These are phyloP conservation scores for Leucosticte australis DNA, from an alignment of 2,113 vertebrate species.

Conservation along the genomic window DNA sequence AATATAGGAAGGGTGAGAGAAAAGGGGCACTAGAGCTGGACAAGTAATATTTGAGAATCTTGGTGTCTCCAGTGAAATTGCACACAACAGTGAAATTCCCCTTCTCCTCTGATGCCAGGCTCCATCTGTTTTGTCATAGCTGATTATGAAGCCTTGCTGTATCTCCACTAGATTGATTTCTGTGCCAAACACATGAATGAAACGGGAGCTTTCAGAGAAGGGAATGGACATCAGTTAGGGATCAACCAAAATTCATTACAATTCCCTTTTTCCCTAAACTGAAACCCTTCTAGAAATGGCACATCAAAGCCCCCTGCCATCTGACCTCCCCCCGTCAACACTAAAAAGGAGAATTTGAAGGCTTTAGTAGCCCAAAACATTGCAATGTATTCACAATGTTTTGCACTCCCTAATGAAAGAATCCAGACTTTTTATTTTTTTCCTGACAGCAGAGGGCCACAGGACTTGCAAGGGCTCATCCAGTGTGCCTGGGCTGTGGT, in stretches of 20 bases:
- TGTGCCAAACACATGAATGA: background rate
- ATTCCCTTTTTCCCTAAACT: background rate
- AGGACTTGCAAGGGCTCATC: accelerated
- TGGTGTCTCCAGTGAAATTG: background rate
- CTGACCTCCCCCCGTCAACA: background rate
- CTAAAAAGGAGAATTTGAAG: background rate
- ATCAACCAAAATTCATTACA: slow-evolving; percentile 2
- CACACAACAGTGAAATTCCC: background rate
- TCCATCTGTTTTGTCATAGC: background rate
- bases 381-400: background rate
- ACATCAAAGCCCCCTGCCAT: background rate
- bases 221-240: background rate
- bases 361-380: background rate
- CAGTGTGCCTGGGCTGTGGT: background rate
- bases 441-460: background rate
- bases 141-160: background rate
- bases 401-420: background rate
- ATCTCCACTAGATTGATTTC: background rate
- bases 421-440: background rate
- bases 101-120: background rate
- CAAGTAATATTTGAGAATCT: background rate
- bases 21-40: background rate
- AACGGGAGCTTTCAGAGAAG: background rate
- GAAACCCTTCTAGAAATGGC: background rate
- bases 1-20: background rate